Base-by-base conservation (phyloP, 92 coral and sea anemone species). In the Bergia sp. region DNA sequence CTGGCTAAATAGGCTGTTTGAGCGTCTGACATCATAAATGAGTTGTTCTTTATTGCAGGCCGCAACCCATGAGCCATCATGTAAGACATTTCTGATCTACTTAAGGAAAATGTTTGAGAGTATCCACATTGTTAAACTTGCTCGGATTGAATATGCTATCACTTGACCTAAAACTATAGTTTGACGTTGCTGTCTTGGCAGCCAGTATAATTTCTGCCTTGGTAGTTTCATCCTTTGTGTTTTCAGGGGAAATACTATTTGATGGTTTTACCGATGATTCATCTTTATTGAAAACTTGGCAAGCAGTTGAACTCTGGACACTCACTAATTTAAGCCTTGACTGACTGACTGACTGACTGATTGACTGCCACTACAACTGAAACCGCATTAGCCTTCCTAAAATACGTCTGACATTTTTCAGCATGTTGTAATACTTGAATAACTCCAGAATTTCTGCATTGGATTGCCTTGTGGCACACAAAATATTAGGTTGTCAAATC, bases 141-240 rank as follows among this genome's bases (percentile, higher is more conserved):
- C 90, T 80, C 78, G 49, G 57, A 81, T 81, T 47, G 9, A 79
- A 82, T 12, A 88, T 50, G 29, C 86, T 86, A 69, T 88, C 80
- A 69, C 78, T 79, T 67, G 90, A 88, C 79, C 91, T 69, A 64
- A 81, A 88, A 81, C 91, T 88, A 67, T 67, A 81, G 23, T 81
- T 88, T 57, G 42, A 61, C 37, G 16, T 72, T 61, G 91, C 91
- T 81, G 82, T 80, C 37, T 82, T 81, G 50, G 82, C 91, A 73
- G 86, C 65, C 77, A 66, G 73, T 38, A 81, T 74, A 39, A 74
- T 76, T 50, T 88, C 82, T 69, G 91, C 91, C 73, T 73, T 80
- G 44, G 82, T 53, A n/a, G 86, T 89, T 37, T 80, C 87, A 73
- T 82, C 82, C 81, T 89, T 89, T 64, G 45, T 80, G 87, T 75